Base-by-base conservation (phyloP, 2,113 vertebrate species). In the Telmatochromis brichardi region DNA sequence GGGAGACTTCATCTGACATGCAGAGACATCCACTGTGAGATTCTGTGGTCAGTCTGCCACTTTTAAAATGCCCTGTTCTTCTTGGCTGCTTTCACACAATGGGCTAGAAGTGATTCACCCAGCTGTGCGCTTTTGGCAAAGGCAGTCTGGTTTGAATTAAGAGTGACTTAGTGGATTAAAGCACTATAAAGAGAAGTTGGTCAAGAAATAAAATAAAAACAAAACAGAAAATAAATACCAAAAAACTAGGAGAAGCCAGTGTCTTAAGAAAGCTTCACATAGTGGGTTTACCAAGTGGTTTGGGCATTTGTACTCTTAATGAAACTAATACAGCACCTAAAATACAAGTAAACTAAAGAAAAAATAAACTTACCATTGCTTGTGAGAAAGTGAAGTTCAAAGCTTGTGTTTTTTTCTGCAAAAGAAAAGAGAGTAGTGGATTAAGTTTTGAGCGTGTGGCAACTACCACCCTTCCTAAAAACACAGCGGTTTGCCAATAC, bases 331-430 rank as follows among this genome's bases (percentile, higher is more conserved):
- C 23, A 13, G 23, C 6, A 86, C 19, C n/a, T 8, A 23, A 58
- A 68, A 31, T 28, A 5, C 19, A 33, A n/a, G 4, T n/a, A 82
- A 9, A 51, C 2, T 19, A 23, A 31, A 78, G 26, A 15, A 51
- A 71, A 80, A 63, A 31, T 35, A 60, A 81, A 89, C 95, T 91
- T 84, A 96, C 95, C 95, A 96, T 96, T 51, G 42, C 71, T 82
- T 86, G 13, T 53, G 47, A 68, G 40, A 40, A n/a, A 73, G 65
- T 28, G 57, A 90, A 73, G 76, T 87, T 88, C 55, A 76, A 55
- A 55, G 76, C 54, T 6, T 6, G 7, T 68, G 17, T 6, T 35
- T 45, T 42, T 83, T 71, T 50, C 83, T 88, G 84, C 4, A 84
- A 50, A 60, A n/a, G 17, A 65, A 6, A 4, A 14, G 19, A 68